phyloP scores from a whole-genome alignment of 2,797 vertebrate genomes.

The Ateles fusciceps region DNA sequence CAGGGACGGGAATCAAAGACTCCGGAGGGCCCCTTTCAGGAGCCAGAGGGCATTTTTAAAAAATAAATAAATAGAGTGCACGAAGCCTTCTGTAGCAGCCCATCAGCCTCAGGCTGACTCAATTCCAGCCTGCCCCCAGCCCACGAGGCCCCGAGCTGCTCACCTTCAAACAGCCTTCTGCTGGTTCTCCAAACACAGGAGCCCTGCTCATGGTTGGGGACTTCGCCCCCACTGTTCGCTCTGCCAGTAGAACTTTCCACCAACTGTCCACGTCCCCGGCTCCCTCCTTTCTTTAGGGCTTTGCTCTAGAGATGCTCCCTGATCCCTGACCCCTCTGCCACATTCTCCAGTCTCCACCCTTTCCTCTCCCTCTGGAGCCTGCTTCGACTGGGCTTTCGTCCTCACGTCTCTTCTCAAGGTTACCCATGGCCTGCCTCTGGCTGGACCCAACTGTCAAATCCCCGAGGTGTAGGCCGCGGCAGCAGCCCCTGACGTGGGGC shows the following conservation, averaged over 20 bases:
- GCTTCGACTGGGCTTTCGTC: not conserved
- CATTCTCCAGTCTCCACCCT: not conserved
- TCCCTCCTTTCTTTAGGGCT: not conserved
- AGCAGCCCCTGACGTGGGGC: not conserved
- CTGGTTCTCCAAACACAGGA: not conserved
- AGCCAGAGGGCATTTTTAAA: not conserved
- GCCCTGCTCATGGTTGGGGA: not conserved
- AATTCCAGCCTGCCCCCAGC: too few species aligned
- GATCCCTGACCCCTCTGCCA: not conserved
- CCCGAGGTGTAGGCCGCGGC: accelerated
- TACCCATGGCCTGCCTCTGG: not conserved
- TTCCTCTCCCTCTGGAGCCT: not conserved
- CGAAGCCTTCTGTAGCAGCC: not conserved
- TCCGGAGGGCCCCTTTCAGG: not conserved
- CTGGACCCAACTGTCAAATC: not conserved
- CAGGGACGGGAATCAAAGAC: slow-evolving; percentile 28
- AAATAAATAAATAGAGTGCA: not conserved
- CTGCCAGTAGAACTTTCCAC: not conserved
- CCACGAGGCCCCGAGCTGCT: accelerated
- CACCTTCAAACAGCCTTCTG: not conserved
- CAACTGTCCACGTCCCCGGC: not conserved
- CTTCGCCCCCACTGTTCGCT: not conserved
- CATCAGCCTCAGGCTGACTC: not conserved
- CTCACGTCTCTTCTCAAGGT: not conserved
- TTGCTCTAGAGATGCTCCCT: not conserved